phyloP scores from a whole-genome alignment of 1,140 invertebrate species.

The Ylistrum balloti region DNA sequence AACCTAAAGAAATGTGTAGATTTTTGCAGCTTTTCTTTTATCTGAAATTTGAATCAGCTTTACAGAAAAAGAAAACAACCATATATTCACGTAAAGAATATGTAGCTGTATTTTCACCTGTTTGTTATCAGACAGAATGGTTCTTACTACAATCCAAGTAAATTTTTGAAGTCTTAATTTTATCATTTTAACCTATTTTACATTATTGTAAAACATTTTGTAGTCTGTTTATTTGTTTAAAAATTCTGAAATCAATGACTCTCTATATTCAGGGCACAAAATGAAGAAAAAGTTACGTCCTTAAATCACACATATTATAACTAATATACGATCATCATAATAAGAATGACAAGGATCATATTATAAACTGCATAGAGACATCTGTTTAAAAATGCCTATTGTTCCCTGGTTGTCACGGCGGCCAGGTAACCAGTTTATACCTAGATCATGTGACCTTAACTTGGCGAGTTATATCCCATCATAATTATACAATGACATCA shows the following conservation, averaged over 20 bases:
- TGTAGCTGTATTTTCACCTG: no score
- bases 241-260: not conserved
- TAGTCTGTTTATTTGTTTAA: not conserved
- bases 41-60: not conserved
- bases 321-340: not conserved
- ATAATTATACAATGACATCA: constrained; percentile 26
- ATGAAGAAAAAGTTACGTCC: not conserved
- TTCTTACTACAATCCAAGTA: not conserved
- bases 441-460: not conserved
- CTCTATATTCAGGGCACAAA: not conserved
- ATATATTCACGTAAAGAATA: no score
- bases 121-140: no score
- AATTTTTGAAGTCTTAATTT: not conserved
- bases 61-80: not conserved
- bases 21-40: not conserved
- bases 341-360: not conserved
- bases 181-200: not conserved
- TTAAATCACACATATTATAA: not conserved
- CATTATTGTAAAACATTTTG: not conserved
- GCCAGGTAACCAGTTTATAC: constrained; percentile 4
- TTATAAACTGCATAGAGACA: not conserved
- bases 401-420: not conserved
- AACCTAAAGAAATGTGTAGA: not conserved
- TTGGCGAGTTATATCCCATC: not conserved
- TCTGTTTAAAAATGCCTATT: not conserved